Percentiles rank a stretch among this genome's conserved stretches.
These are phyloP conservation scores for Chrysolina haemoptera DNA, from an alignment of 2,888 invertebrate genomes.

Conservation along the genomic window DNA sequence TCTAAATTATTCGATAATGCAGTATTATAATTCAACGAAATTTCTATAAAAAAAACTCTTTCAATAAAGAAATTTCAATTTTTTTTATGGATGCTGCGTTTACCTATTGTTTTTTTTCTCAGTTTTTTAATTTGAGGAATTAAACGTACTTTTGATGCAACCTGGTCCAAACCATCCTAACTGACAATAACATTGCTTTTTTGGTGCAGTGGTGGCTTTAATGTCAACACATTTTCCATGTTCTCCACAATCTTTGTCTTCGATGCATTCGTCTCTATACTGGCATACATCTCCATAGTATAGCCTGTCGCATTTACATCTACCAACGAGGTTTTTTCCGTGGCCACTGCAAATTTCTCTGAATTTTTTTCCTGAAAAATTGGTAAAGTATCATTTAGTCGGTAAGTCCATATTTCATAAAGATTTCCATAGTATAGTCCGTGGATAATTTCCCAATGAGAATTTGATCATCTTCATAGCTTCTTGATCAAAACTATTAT, in stretches of 20 bases:
- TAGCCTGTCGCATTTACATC: slow-evolving; percentile 86
- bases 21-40: too few species aligned
- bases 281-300: slow-evolving; percentile 90
- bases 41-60: too few species aligned
- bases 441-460: too few species aligned
- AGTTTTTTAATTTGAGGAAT: too few species aligned
- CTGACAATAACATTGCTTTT: slow-evolving; percentile 91
- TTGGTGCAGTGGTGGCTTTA: slow-evolving; percentile 85
- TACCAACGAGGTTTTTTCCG: slow-evolving; percentile 83
- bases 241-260: slow-evolving; percentile 88
- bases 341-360: slow-evolving; percentile 89
- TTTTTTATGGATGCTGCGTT: too few species aligned
- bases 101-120: too few species aligned
- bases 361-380: slow-evolving; percentile 78
- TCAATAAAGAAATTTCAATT: too few species aligned
- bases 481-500: too few species aligned
- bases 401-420: neutral
- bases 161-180: slow-evolving; percentile 90
- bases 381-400: neutral
- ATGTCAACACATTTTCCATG: slow-evolving; percentile 89
- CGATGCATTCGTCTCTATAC: slow-evolving; percentile 89
- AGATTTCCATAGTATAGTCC: neutral
- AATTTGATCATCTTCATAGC: too few species aligned
- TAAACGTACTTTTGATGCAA: slow-evolving; percentile 84
- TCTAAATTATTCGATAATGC: too few species aligned